Percentiles rank a stretch among this genome's conserved stretches.
Evolutionary conservation across 2,797 vertebrate species (phyloP).

Genomic region (Peromyscus attwateri): DNA sequence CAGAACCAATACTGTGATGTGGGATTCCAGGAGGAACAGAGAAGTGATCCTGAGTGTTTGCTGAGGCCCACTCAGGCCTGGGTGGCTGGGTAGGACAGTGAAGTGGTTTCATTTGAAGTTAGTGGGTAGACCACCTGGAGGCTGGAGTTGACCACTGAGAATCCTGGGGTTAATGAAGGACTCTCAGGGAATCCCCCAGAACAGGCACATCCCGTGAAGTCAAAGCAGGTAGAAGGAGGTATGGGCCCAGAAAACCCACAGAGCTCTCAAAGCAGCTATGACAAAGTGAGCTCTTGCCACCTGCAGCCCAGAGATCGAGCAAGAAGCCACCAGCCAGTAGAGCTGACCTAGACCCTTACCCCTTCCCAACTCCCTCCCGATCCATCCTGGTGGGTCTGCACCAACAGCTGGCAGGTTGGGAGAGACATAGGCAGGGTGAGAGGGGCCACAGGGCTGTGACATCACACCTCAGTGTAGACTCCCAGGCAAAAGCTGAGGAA

Average conservation of each 20-base stretch:
- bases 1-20: neutral
- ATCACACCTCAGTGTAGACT: neutral
- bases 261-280: neutral
- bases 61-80: neutral
- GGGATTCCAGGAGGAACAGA: neutral
- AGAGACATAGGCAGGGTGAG: rapidly evolving
- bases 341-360: neutral
- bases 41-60: neutral
- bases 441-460: neutral
- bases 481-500: neutral
- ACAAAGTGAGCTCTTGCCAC: neutral
- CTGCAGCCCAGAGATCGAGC: neutral
- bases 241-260: neutral
- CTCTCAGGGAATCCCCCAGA: neutral
- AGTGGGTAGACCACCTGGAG: neutral
- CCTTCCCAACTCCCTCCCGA: neutral
- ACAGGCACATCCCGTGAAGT: neutral
- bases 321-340: neutral
- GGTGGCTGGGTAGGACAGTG: neutral
- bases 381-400: neutral
- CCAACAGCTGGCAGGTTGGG: neutral
- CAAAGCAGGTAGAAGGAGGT: neutral
- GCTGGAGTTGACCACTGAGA: neutral
- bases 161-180: neutral
- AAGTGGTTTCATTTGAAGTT: neutral